Conservation (phyloP, 1,140 invertebrate species). For the Nephila pilipes region DNA sequence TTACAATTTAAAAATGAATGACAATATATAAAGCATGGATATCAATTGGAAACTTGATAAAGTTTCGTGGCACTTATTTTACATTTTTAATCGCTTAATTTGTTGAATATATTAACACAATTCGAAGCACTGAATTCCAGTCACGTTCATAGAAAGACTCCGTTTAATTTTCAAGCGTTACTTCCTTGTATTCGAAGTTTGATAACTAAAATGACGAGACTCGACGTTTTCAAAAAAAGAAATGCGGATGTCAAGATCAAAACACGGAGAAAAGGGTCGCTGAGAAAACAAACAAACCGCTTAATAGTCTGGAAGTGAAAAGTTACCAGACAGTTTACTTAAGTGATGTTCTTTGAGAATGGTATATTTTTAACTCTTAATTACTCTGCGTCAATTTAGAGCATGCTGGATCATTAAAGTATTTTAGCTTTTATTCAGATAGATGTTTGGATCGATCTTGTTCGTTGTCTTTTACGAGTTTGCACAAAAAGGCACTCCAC, state of each 20-base stretch:
- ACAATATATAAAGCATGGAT: no score
- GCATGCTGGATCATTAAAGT: background rate
- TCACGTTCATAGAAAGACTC: no score
- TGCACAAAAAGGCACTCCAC: no score
- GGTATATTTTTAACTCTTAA: constrained; percentile 18
- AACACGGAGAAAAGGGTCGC: background rate
- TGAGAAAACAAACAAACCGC: background rate
- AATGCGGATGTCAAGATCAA: background rate
- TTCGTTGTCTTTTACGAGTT: no score
- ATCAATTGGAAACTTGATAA: no score
- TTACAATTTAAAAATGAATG: no score
- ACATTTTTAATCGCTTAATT: no score
- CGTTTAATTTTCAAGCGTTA: background rate
- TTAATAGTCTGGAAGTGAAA: background rate
- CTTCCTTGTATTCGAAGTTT: background rate
- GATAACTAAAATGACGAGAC: background rate
- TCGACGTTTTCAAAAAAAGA: background rate
- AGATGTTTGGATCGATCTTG: no score
- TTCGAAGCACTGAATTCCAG: no score
- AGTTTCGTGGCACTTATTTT: no score
- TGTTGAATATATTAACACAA: no score
- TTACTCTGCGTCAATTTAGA: background rate
- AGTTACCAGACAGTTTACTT: background rate
- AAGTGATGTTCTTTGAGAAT: background rate
- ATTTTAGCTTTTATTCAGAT: background rate